Percentiles rank a stretch among this genome's conserved stretches.
Conservation (phyloP, 1,140 invertebrate genomes). For the Brachionus rubens region DNA sequence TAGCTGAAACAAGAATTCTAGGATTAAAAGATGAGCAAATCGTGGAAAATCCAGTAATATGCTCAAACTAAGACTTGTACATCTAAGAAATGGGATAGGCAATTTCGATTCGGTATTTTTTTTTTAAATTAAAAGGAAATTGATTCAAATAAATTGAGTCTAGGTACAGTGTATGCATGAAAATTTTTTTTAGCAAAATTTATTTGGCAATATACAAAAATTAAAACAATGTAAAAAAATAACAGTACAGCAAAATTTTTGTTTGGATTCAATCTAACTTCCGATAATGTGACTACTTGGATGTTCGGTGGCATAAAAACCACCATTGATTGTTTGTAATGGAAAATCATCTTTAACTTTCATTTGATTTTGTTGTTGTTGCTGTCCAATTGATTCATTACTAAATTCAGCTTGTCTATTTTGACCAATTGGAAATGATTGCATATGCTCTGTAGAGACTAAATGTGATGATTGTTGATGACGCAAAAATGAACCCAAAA, state of each 20-base stretch:
- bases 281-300: constrained; percentile 13
- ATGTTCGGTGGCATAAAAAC: neutral
- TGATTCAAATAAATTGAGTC: no score
- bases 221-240: constrained; percentile 39
- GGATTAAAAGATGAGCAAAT: no score
- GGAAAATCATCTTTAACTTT: neutral
- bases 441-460: neutral
- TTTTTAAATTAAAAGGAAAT: no score
- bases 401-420: neutral
- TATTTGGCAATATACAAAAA: constrained; percentile 41
- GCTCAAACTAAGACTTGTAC: no score
- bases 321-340: neutral
- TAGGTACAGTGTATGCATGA: no score
- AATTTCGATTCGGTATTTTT: no score
- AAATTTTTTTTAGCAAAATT: constrained; percentile 40
- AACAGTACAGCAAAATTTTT: neutral
- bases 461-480: neutral
- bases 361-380: constrained; percentile 1
- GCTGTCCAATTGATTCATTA: neutral
- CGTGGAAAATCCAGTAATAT: no score
- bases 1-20: no score
- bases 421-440: constrained; percentile 11
- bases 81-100: no score
- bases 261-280: constrained; percentile 5
- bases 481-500: neutral